Evolutionary conservation across 2,797 vertebrate genomes (phyloP).

Genomic region (Smutsia temminckii): DNA sequence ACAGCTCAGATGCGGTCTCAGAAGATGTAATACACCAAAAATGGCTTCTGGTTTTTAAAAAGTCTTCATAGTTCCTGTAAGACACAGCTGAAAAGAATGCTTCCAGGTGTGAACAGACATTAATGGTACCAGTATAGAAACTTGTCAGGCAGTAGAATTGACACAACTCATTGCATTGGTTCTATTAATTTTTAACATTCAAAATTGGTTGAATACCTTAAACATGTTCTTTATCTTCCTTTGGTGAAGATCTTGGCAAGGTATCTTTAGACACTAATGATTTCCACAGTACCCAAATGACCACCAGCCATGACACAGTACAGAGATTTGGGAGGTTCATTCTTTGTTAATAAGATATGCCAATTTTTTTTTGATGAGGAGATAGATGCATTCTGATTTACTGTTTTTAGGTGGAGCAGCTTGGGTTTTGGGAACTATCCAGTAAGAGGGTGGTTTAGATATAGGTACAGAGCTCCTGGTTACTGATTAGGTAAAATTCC

Average conservation of each 20-base stretch:
- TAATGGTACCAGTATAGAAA: background rate
- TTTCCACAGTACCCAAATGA: background rate
- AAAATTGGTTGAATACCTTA: background rate
- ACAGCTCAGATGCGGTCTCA: background rate
- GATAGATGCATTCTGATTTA: background rate
- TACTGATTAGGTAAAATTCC: background rate
- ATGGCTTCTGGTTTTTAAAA: background rate
- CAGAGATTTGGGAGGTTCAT: background rate
- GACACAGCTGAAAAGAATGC: background rate
- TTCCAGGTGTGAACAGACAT: background rate
- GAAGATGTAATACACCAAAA: background rate
- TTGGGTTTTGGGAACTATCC: background rate
- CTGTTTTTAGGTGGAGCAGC: background rate
- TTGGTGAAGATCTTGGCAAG: background rate
- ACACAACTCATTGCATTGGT: background rate
- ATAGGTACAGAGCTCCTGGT: background rate
- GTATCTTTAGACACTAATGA: background rate
- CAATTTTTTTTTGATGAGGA: background rate
- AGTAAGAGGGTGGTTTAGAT: background rate
- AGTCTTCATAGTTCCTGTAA: background rate
- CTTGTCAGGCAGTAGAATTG: background rate
- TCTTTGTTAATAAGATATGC: background rate
- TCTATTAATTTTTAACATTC: background rate
- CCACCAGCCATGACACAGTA: background rate
- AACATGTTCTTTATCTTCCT: background rate